Base-by-base conservation (phyloP, 2,113 vertebrate species). In the Archocentrus centrarchus region DNA sequence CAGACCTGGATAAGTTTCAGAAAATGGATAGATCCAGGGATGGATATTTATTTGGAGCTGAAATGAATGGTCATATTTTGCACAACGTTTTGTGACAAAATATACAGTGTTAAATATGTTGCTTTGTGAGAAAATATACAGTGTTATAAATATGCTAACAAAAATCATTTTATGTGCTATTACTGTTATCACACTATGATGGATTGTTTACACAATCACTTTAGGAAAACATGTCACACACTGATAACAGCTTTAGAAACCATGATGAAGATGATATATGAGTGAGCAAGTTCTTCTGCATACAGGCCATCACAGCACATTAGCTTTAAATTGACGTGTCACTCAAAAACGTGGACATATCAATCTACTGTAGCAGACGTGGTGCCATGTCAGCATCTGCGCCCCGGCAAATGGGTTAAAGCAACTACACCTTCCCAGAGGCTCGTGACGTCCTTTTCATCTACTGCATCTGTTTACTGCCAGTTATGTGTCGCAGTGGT, bases 251-350 rank as follows among this genome's bases (percentile, higher is more conserved):
- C 79, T 55, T 89, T 8, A 50, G 18, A 84, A 86, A 78, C 7
- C 13, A 59, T 4, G 17, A 77, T 82, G 4, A 58, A 63, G 27
- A 82, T 80, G 61, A 79, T 79, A 24, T 27, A 77, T 44, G 58
- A 86, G 20, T 14, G 44, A 75, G 58, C n/a, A 14, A 27, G n/a
- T 55, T 77, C 20, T 3, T 90, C 55, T 77, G 76, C 79, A 84
- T 83, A 60, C 4, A 10, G 70, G 68, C 53, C 76, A 53, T 82
- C 59, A 47, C 75, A 85, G 80, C 75, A 84, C 70, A 82, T 83
- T 68, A 80, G n/a, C 73, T 85, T 88, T 62, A 90, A 86, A 89
- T 89, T 82, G 79, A 80, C 57, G 24, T 75, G 89, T 70, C 84
- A 86, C 63, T 87, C 82, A 86, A 79, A 85, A 61, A 8, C 2